Percentiles rank a stretch among this genome's conserved stretches.
Evolutionary conservation across 2,888 invertebrate species (phyloP).

Genomic region (Sympetrum striolatum): DNA sequence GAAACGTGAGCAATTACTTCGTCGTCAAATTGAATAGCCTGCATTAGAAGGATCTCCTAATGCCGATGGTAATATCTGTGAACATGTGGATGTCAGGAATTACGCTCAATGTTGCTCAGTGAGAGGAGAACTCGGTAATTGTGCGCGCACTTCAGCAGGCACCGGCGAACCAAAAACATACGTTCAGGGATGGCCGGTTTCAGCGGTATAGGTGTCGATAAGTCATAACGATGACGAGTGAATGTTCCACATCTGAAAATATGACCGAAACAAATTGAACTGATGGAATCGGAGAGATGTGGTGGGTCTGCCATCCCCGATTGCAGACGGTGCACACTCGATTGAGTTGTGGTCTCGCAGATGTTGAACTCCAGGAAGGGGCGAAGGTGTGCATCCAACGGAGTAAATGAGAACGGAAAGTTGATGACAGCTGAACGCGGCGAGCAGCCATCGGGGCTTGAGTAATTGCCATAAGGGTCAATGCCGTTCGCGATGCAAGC

Average conservation of each 20-base stretch:
- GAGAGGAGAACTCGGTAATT: no score
- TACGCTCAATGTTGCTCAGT: no score
- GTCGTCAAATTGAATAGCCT: no score
- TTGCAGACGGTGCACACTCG: conserved; percentile 13
- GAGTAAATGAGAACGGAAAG: not conserved
- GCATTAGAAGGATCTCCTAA: no score
- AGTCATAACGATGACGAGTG: no score
- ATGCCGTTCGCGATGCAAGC: not conserved
- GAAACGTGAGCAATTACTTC: no score
- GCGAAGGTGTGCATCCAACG: not conserved
- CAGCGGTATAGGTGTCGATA: no score
- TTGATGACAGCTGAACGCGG: conserved; percentile 15
- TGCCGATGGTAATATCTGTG: no score
- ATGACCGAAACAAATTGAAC: no score
- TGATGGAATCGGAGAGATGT: not conserved
- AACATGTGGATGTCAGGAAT: no score
- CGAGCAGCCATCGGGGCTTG: not conserved
- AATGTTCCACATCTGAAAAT: no score
- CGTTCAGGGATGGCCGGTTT: not conserved
- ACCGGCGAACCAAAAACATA: not conserved
- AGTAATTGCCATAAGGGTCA: not conserved
- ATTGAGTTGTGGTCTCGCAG: conserved; percentile 18
- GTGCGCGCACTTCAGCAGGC: no score
- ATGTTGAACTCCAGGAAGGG: not conserved
- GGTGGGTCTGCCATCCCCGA: not conserved